A percentile compares a stretch with the other conserved stretches of the same genome.
Conservation (phyloP, 2,113 vertebrate genomes). For the Chascanopsetta lugubris region DNA sequence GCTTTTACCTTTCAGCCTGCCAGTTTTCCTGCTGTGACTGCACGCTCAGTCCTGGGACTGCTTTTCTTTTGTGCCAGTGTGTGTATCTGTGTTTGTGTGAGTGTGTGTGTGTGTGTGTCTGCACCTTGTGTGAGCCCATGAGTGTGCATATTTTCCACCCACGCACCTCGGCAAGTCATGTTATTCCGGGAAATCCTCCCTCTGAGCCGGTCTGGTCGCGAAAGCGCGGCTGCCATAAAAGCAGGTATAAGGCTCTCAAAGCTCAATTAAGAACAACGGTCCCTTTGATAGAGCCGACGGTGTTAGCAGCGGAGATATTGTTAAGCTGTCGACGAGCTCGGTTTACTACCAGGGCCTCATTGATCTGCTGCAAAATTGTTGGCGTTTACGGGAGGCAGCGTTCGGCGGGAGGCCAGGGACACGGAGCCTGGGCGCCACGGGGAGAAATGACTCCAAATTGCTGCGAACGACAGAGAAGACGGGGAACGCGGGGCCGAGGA, state of each 20-base stretch:
- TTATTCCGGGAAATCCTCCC: conserved; percentile 66
- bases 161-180: conserved; percentile 46
- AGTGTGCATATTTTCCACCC: conserved; percentile 56
- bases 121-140: conserved; percentile 46
- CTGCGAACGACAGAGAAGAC: conserved; percentile 4
- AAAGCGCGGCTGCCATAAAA: conserved; percentile 53
- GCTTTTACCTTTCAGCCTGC: conserved; percentile 56
- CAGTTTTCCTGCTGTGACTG: conserved; percentile 55
- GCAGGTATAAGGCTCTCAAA: conserved; percentile 42
- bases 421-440: not conserved
- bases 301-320: conserved; percentile 38
- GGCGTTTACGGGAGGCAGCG: conserved; percentile 53
- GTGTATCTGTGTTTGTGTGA: conserved; percentile 11
- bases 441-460: conserved; percentile 23
- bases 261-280: conserved; percentile 60
- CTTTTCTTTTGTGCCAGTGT: conserved; percentile 32
- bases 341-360: conserved; percentile 39
- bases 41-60: conserved; percentile 51
- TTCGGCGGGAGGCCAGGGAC: conserved; percentile 11
- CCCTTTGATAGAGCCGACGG: conserved; percentile 50
- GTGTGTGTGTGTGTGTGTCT: conserved; percentile 14
- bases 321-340: conserved; percentile 56
- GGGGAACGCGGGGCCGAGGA: not conserved
- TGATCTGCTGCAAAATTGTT: conserved; percentile 52
- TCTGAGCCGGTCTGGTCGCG: conserved; percentile 46